Evolutionary conservation across 1,140 invertebrate genomes (phyloP).

Genomic region (Drosophila murphyi): DNA sequence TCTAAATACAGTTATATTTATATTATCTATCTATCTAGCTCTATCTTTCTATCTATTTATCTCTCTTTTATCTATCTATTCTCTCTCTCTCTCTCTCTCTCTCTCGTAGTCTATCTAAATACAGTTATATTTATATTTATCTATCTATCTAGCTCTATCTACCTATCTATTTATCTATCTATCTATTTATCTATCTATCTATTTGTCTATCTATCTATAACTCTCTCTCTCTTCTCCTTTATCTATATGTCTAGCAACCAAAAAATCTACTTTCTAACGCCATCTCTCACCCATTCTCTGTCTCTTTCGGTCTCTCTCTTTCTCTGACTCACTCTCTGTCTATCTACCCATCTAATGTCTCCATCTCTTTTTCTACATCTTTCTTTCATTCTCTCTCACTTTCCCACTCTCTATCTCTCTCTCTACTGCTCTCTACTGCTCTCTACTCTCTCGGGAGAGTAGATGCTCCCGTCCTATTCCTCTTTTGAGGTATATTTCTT

Average conservation of each 20-base stretch:
- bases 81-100: no score
- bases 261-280: neutral
- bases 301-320: neutral
- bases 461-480: neutral
- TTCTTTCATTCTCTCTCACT: neutral
- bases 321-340: neutral
- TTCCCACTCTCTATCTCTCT: neutral
- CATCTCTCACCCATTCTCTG: neutral
- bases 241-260: neutral
- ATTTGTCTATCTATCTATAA: neutral
- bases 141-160: no score
- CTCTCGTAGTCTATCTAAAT: no score
- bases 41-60: no score
- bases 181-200: no score
- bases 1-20: no score
- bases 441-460: no score
- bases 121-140: no score
- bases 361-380: neutral
- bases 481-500: neutral
- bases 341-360: no score
- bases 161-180: no score
- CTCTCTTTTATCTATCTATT: no score
- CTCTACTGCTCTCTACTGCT: neutral
- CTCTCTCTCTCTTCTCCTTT: neutral
- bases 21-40: no score